Conservation (phyloP, 1,140 invertebrate genomes). For the Ptiloglossa arizonensis region DNA sequence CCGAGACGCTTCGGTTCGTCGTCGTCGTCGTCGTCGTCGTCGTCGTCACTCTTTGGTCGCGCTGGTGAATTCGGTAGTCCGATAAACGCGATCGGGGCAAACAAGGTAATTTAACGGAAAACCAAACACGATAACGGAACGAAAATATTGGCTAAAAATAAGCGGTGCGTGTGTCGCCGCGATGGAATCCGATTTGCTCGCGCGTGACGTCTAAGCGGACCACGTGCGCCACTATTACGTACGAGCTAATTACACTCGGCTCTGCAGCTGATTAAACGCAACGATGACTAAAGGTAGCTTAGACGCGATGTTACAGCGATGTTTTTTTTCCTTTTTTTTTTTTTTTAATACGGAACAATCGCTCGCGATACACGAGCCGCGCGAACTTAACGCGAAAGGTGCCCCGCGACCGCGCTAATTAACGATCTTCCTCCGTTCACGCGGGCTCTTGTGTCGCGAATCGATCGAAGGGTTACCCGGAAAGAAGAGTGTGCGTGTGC, state of each 20-base stretch:
- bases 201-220: not conserved
- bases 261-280: not conserved
- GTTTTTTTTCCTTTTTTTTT: too few relatives aligned
- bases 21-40: too few relatives aligned
- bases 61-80: not conserved
- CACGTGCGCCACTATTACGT: slow-evolving; percentile 5
- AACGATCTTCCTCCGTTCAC: not conserved
- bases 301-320: not conserved
- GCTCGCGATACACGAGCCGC: not conserved
- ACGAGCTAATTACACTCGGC: not conserved
- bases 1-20: too few relatives aligned
- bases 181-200: not conserved
- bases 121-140: slow-evolving; percentile 18
- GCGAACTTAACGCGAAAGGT: not conserved
- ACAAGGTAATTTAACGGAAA: slow-evolving; percentile 5
- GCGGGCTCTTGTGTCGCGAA: too few relatives aligned
- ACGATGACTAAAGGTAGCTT: not conserved
- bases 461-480: too few relatives aligned
- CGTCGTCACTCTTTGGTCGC: too few relatives aligned
- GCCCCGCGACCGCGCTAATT: not conserved
- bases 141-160: slow-evolving; percentile 34
- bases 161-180: not conserved
- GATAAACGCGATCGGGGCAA: slow-evolving; percentile 3
- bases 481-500: too few relatives aligned
- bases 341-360: not conserved